These are phyloP conservation scores for Oithona nana DNA, from an alignment of 2,888 invertebrate species.

Conservation along the genomic window DNA sequence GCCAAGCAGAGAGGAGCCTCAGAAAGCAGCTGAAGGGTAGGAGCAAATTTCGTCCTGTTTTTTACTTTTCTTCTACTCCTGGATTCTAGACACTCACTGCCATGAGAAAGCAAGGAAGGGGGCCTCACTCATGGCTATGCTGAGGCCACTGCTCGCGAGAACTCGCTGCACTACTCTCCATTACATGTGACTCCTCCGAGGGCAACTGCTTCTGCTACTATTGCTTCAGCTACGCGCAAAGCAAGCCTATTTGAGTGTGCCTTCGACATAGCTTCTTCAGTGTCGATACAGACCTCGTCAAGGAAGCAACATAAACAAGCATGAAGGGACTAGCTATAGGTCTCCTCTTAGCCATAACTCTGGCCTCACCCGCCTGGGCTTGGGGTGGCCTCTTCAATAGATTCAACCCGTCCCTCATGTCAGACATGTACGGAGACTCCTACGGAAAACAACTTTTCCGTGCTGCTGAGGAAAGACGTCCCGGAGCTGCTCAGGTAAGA, in stretches of 20 bases:
- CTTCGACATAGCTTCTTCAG: neutral
- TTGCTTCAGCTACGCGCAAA: no score
- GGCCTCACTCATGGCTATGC: neutral
- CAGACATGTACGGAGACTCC: neutral
- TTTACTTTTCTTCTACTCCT: no score
- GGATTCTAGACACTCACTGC: no score
- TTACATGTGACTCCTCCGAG: neutral
- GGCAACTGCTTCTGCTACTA: no score
- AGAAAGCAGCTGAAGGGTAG: no score
- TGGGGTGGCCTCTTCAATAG: constrained; percentile 16
- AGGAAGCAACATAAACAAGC: neutral
- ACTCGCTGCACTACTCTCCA: neutral
- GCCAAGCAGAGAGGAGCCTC: no score
- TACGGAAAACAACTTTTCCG: constrained; percentile 7
- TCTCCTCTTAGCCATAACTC: neutral
- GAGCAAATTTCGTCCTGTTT: no score
- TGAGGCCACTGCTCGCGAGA: neutral
- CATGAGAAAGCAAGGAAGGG: neutral
- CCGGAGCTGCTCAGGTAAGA: neutral
- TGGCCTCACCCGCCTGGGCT: neutral
- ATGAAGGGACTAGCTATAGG: neutral
- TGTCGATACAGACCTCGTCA: neutral
- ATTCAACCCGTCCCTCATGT: constrained; percentile 9
- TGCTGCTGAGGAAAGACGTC: neutral
- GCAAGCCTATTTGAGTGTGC: neutral